Evolutionary conservation across 1,140 invertebrate species (phyloP), one percentile per base, ranked within the genome.

Genomic region (Polyergus mexicanus): DNA sequence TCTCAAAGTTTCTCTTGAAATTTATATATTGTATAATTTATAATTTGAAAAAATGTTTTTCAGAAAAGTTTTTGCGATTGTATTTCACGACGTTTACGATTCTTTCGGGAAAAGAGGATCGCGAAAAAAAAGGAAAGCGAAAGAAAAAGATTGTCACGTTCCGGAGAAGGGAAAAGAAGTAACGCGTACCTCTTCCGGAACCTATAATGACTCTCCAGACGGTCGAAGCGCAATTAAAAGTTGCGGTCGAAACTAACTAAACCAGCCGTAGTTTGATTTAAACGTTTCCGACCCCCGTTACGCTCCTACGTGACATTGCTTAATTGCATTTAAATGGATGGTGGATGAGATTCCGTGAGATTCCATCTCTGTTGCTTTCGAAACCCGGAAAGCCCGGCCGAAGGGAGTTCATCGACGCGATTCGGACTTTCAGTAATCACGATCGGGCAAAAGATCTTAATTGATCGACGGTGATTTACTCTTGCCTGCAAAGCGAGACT

Each of bases 221-320:
- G 91, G 89, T 85, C 89, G 91, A 90, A 88, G 91, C 89, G 94
- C 94, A 94, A 94, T 94, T 94, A 94, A 94, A 94, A 94, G 93
- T 94, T 94, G 93, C 90, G 92, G 92, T 91, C 90, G 90, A 89
- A 88, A 91, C 93, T 93, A 94, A 94, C 93, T 94, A 94, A 94
- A 93, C 85, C 91, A 90, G 83, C 74, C 87, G 84, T 92, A 91
- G 90, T 92, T 94, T 94, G 93, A 94, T 94, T 94, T 94, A 94
- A 94, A 93, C 92, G 90, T 88, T 91, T 88, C 90, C 81, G 32
- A 71, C 88, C 76, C 72, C 85, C 83, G 88, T 85, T 77, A 84
- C 86, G 87, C 66, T 88, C 66, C 84, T 92, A 92, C 92, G 91
- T 93, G 92, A 93, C 92, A 84, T 88, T 87, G 86, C 84, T 93